These are phyloP conservation scores for Myoxocephalus aenaeus DNA, from an alignment of 2,797 vertebrate genomes.

Conservation along the genomic window DNA sequence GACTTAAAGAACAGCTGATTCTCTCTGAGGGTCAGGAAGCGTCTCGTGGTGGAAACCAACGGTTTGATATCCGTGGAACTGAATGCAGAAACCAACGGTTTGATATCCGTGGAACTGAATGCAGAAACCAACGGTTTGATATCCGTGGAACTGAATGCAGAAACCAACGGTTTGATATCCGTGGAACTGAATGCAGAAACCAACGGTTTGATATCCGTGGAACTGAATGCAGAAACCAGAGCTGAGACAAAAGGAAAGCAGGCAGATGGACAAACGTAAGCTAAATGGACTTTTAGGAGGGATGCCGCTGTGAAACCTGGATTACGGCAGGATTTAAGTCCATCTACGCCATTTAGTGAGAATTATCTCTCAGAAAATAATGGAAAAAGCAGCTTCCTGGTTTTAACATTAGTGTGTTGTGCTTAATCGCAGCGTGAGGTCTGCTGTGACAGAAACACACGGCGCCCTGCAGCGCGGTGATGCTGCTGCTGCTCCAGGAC, in stretches of 20 bases:
- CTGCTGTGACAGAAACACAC: too few relatives aligned
- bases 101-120: too few relatives aligned
- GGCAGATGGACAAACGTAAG: conserved; percentile 43
- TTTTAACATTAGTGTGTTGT: conserved; percentile 15
- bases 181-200: too few relatives aligned
- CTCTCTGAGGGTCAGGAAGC: not conserved
- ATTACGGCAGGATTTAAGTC: conserved; percentile 53
- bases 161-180: too few relatives aligned
- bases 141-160: too few relatives aligned
- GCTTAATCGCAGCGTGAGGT: conserved; percentile 9
- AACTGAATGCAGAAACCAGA: too few relatives aligned
- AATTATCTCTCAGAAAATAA: conserved; percentile 52
- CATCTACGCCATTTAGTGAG: conserved; percentile 37
- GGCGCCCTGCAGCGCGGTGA: too few relatives aligned
- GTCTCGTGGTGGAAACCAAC: not conserved
- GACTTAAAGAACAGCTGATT: too few relatives aligned
- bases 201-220: too few relatives aligned
- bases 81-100: too few relatives aligned
- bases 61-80: not conserved
- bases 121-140: too few relatives aligned
- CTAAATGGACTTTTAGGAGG: conserved; percentile 33
- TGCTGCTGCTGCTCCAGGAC: too few relatives aligned
- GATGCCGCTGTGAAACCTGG: conserved; percentile 5
- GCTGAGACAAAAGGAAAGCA: not conserved
- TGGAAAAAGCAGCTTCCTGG: conserved; percentile 48